Percentiles rank a stretch among this genome's conserved stretches.
These are phyloP conservation scores for Lasioglossum morio DNA, from an alignment of 2,888 invertebrate species.

Conservation along the genomic window DNA sequence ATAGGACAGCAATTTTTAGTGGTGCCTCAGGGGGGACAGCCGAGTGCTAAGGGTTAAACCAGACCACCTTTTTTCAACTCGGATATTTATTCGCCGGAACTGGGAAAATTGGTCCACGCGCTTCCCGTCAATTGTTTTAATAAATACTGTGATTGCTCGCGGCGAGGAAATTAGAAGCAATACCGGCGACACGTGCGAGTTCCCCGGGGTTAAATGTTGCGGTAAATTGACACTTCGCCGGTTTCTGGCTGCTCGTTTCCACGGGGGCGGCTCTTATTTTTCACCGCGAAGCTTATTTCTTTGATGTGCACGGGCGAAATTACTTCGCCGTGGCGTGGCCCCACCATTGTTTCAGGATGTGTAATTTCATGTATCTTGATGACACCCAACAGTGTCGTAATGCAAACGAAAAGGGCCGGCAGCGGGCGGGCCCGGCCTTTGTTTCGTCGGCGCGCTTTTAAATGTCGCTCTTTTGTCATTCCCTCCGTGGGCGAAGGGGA, in stretches of 20 bases:
- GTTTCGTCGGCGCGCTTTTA: constrained; percentile 60
- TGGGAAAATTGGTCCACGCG: no score
- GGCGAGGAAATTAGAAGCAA: not conserved
- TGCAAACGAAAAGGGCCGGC: constrained; percentile 55
- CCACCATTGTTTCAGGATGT: constrained; percentile 60
- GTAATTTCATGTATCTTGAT: constrained; percentile 59
- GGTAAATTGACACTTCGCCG: constrained; percentile 12
- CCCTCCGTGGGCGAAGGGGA: constrained; percentile 1
- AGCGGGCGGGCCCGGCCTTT: constrained; percentile 39
- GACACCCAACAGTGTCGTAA: constrained; percentile 57
- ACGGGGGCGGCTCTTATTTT: not conserved
- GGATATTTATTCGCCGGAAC: no score
- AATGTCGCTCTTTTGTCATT: constrained; percentile 55
- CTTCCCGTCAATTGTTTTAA: not conserved
- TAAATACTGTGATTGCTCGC: not conserved
- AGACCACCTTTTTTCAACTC: no score
- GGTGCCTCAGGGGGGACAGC: no score
- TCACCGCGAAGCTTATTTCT: constrained; percentile 30
- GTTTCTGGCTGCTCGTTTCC: constrained; percentile 8
- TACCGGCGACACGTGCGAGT: not conserved
- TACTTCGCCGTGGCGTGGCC: constrained; percentile 42
- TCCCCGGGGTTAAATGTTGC: constrained; percentile 13
- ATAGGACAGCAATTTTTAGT: no score
- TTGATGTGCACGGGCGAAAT: constrained; percentile 50
- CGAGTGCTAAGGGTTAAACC: no score